A percentile compares a stretch with the other conserved stretches of the same genome.
Conservation (phyloP, 2,113 vertebrate species). For the Typhlomys cinereus region DNA sequence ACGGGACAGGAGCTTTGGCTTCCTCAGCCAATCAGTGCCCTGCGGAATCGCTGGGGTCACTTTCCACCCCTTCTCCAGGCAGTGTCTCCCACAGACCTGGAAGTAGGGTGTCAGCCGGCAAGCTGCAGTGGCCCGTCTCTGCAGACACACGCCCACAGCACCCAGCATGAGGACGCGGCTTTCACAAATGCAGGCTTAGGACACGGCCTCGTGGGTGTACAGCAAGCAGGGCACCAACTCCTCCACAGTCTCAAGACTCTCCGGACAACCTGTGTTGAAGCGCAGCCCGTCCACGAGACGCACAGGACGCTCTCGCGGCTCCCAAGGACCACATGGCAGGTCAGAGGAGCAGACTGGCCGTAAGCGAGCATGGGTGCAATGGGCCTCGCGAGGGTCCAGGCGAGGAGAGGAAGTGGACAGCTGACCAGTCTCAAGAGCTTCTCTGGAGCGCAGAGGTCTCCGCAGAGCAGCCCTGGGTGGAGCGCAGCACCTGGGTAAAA, state of each 20-base stretch:
- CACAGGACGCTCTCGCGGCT: neutral
- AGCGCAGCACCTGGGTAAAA: neutral
- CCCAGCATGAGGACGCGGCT: too few species aligned
- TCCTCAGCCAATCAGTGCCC: too few species aligned
- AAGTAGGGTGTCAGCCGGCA: too few species aligned
- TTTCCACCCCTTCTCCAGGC: neutral
- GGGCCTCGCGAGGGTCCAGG: neutral
- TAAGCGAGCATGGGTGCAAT: neutral
- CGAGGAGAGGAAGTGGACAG: neutral
- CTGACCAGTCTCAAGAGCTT: neutral
- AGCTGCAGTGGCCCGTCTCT: too few species aligned
- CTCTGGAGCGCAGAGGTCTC: neutral
- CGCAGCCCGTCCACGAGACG: neutral
- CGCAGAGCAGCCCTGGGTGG: neutral
- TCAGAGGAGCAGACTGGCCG: neutral
- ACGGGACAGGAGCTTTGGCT: neutral
- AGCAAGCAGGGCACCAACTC: too few species aligned
- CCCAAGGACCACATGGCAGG: neutral
- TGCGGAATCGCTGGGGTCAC: fast-evolving
- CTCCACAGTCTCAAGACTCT: too few species aligned
- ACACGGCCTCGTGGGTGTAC: too few species aligned
- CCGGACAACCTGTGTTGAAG: neutral
- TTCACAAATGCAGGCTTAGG: too few species aligned
- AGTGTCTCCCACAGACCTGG: neutral
- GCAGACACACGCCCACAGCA: too few species aligned